These are phyloP conservation scores for Daboia siamensis DNA, from an alignment of 2,113 vertebrate species.

Conservation along the genomic window DNA sequence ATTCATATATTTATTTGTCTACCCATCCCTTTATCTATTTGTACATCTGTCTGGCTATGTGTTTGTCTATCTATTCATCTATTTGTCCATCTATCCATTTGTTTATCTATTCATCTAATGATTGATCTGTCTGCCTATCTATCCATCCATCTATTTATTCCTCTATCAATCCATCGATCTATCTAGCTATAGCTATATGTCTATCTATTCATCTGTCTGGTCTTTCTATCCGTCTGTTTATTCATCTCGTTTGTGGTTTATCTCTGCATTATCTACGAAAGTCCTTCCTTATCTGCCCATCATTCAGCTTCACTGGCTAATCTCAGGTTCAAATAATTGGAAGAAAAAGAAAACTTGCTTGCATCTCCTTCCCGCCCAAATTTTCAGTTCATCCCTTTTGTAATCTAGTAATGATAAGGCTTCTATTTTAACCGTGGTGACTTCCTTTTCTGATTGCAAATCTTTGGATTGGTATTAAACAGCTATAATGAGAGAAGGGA, in stretches of 20 bases:
- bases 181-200: background rate
- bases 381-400: background rate
- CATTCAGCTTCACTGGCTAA: background rate
- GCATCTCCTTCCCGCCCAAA: background rate
- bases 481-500: background rate
- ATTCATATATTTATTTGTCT: too few species aligned
- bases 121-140: background rate
- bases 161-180: background rate
- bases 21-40: background rate
- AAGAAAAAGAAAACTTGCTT: background rate
- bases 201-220: background rate
- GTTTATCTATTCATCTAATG: background rate
- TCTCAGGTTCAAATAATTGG: background rate
- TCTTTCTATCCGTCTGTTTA: background rate
- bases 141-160: background rate
- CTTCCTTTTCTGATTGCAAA: background rate
- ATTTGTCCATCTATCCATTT: background rate
- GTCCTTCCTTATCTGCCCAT: background rate
- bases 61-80: background rate
- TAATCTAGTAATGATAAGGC: background rate
- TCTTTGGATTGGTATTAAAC: background rate
- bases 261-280: background rate
- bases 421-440: background rate
- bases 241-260: background rate
- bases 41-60: background rate